Evolutionary conservation across 2,113 vertebrate genomes (phyloP).

Genomic region (Cygnus atratus): DNA sequence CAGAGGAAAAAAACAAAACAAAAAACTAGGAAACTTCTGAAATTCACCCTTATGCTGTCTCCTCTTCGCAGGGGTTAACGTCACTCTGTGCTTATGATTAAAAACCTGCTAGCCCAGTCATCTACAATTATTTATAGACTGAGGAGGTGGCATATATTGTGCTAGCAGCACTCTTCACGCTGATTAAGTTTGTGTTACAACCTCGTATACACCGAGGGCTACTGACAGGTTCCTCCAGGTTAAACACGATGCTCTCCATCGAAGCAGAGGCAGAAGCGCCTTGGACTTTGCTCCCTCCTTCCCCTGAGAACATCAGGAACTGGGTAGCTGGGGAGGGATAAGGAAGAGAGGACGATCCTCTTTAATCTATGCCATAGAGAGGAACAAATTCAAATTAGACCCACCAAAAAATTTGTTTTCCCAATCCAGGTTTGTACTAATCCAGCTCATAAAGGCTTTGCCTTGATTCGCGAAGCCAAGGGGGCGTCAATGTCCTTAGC

Average conservation of each 20-base stretch:
- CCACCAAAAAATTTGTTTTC: background rate
- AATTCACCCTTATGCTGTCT: background rate
- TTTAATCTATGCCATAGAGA: rapidly evolving
- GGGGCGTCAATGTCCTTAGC: background rate
- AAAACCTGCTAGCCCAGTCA: background rate
- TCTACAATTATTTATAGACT: background rate
- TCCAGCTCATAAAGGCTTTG: background rate
- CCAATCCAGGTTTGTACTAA: rapidly evolving
- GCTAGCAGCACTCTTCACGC: background rate
- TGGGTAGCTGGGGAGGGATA: no score
- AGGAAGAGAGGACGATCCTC: background rate
- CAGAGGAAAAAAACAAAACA: background rate
- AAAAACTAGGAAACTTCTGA: background rate
- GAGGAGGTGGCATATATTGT: background rate
- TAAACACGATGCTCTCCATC: background rate
- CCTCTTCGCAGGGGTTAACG: background rate
- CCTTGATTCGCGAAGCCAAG: background rate
- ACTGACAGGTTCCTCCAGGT: background rate
- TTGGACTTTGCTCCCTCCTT: background rate
- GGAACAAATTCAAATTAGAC: background rate
- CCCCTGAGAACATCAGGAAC: background rate
- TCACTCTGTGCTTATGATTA: background rate
- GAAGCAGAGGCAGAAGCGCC: background rate
- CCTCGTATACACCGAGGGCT: background rate
- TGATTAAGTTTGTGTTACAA: background rate